Conservation (phyloP, 2,797 vertebrate genomes). For the Helicolenus hilgendorfi region DNA sequence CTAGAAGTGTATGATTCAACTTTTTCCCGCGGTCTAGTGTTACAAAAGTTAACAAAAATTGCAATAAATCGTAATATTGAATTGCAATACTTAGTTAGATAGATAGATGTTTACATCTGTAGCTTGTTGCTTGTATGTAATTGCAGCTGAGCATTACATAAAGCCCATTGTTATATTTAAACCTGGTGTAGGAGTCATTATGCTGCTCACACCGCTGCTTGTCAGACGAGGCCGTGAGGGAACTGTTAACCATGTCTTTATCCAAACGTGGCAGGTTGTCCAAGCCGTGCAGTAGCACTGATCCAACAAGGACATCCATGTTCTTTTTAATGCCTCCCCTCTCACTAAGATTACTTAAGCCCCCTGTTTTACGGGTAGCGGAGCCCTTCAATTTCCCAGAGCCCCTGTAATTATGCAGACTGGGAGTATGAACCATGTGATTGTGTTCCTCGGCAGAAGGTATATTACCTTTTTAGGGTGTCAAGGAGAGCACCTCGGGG, state of each 20-base stretch:
- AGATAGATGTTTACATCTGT: not conserved
- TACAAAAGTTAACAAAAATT: no score
- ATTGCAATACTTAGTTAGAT: not conserved
- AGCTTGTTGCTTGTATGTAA: not conserved
- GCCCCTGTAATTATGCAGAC: conserved; percentile 83
- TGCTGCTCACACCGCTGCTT: conserved; percentile 32
- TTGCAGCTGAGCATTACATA: conserved; percentile 11
- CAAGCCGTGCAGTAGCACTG: conserved; percentile 38
- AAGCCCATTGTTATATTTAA: conserved; percentile 53
- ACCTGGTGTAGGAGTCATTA: conserved; percentile 34
- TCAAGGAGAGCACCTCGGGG: conserved; percentile 74
- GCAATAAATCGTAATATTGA: fast-evolving
- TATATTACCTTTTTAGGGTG: conserved; percentile 81
- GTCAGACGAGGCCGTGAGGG: conserved; percentile 42
- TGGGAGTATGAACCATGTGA: conserved; percentile 76
- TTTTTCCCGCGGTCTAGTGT: no score
- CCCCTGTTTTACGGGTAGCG: conserved; percentile 72
- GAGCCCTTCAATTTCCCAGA: conserved; percentile 76
- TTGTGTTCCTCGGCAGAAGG: conserved; percentile 68
- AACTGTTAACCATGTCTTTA: conserved; percentile 66
- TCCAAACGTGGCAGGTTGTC: conserved; percentile 54
- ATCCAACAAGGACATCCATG: conserved; percentile 71
- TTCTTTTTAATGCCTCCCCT: conserved; percentile 63
- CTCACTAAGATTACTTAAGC: conserved; percentile 78
- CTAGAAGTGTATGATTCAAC: no score